Evolutionary conservation across 1,140 invertebrate genomes (phyloP), one percentile per base, ranked within the genome.

Genomic region (Drosophila persimilis): DNA sequence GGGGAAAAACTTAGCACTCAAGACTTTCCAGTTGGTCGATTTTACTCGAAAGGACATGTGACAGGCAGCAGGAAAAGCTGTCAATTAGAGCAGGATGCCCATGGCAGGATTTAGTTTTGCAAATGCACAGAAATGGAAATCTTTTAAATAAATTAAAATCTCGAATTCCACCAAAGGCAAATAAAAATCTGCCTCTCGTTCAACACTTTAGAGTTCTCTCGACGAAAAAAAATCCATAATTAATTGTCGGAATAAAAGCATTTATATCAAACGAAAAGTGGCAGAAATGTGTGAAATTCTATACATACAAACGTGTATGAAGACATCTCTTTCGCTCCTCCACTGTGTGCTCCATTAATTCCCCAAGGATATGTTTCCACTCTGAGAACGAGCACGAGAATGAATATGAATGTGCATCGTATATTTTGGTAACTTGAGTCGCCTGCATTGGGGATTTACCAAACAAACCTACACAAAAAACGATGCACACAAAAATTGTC

Each of bases 371-470:
- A 61, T 73, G 58, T 51, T 73, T 73, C 51, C 70, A 65, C 47
- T 61, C 59, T 50, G 26, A 74, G 44, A 65, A 74, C 48, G 24
- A 74, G 44, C 59, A 74, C 48, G 24, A 73, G 50, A 74, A 74
- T 73, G 70, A 74, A 73, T 58, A 73, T 73, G 70, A 73, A 74
- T 74, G 60, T 57, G 53, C 70, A 58, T 73, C 69, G 71, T 73
- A 43, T 73, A 46, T 72, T 73, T 73, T 17, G 66, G 20, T 69
- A 69, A 58, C 59, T 73, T 63, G 69, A 73, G 71, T 74, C 52
- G 70, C 61, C 70, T 66, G 72, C 73, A 75, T 73, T 58, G 73
- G 61, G 71, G 63, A 66, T 66, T 74, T 59, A 58, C 61, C 59
- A 64, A 53, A 48, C 20, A 48, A 41, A 65, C 61, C 61, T 48